Percentiles rank a stretch among this genome's conserved stretches.
Conservation (phyloP, 2,113 vertebrate genomes). For the Sturnus vulgaris region DNA sequence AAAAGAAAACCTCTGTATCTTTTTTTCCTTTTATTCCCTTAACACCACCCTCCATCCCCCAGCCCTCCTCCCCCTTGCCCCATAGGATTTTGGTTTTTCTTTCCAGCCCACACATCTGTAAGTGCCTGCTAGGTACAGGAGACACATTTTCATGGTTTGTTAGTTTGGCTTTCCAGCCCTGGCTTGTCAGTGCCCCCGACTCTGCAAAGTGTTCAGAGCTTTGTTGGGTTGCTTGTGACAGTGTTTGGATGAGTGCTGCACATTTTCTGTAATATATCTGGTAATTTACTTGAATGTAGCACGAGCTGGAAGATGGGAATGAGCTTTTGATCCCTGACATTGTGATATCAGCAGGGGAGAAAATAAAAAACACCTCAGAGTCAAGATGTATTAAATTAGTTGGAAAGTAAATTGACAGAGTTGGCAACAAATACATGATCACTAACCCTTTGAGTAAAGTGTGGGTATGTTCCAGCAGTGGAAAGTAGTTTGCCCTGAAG, state of each 20-base stretch:
- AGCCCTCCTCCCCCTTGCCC: background rate
- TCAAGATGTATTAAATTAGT: slow-evolving; percentile 13
- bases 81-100: background rate
- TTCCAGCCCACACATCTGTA: background rate
- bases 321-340: background rate
- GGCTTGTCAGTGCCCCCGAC: background rate
- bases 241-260: background rate
- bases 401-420: slow-evolving; percentile 33
- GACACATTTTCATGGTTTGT: background rate
- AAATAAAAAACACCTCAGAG: slow-evolving; percentile 21
- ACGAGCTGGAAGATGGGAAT: background rate
- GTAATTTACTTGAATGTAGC: slow-evolving; percentile 10
- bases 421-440: slow-evolving; percentile 15
- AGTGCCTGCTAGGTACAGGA: background rate
- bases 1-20: background rate
- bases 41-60: background rate
- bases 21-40: background rate
- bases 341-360: slow-evolving; percentile 11
- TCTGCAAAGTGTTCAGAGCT: background rate
- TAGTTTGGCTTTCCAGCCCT: background rate
- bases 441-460: background rate
- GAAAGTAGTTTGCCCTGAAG: background rate
- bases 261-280: slow-evolving; percentile 22
- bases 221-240: background rate
- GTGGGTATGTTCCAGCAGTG: background rate